phyloP scores from a whole-genome alignment of 2,888 invertebrate species.

The Conomelus anceps region DNA sequence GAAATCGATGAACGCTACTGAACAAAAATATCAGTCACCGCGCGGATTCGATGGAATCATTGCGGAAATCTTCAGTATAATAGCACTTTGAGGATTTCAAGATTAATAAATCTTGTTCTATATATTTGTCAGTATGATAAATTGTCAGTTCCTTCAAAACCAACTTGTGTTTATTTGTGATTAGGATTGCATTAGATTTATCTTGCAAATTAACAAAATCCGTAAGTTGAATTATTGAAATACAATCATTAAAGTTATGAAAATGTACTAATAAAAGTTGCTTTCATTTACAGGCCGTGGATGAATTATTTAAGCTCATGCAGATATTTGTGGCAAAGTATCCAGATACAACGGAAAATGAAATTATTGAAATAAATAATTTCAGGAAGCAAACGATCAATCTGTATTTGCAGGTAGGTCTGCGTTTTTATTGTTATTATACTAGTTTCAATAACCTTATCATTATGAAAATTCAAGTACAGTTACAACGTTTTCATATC shows the following conservation, averaged over 20 bases:
- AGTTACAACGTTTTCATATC: background rate
- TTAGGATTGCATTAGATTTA: too few relatives aligned
- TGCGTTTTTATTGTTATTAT: background rate
- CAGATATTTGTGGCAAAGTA: constrained; percentile 80
- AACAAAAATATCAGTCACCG: too few relatives aligned
- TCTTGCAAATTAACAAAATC: too few relatives aligned
- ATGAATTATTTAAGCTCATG: constrained; percentile 86
- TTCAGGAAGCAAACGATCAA: constrained; percentile 79
- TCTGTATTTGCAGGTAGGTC: constrained; percentile 69
- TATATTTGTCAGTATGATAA: too few relatives aligned
- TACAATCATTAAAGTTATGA: background rate
- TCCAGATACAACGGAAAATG: constrained; percentile 67
- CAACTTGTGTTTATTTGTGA: too few relatives aligned
- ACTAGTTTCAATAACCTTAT: background rate
- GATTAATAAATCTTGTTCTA: too few relatives aligned
- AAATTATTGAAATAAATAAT: constrained; percentile 72
- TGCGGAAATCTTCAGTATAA: too few relatives aligned
- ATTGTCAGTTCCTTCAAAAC: too few relatives aligned
- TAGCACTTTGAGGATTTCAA: too few relatives aligned
- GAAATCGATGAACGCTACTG: too few relatives aligned
- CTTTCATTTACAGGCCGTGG: constrained; percentile 73
- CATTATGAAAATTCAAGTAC: background rate
- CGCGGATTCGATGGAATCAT: too few relatives aligned
- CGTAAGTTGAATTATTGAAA: too few relatives aligned
- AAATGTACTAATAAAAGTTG: background rate